phyloP scores from a whole-genome alignment of 2,113 vertebrate species.

The Nerophis ophidion region DNA sequence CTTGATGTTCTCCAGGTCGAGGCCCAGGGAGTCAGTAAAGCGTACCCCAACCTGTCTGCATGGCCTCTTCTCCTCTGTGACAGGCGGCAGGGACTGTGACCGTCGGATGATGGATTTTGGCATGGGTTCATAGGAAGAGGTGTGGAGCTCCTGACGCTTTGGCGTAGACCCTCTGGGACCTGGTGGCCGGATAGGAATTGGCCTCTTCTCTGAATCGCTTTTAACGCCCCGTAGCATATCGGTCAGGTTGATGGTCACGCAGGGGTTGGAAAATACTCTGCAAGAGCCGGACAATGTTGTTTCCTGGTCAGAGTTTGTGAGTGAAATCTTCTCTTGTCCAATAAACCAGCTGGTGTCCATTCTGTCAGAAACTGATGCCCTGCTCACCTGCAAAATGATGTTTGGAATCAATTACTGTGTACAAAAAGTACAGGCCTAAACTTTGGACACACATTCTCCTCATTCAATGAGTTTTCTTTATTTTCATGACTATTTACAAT shows the following conservation, averaged over 20 bases:
- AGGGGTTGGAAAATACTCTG: conserved; percentile 66
- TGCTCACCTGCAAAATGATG: conserved; percentile 36
- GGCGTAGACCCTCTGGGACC: conserved; percentile 27
- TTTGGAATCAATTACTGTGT: neutral
- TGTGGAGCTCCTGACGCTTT: conserved; percentile 19
- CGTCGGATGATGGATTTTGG: conserved; percentile 84
- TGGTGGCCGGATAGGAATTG: conserved; percentile 50
- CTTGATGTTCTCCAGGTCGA: conserved; percentile 86
- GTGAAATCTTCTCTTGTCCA: conserved; percentile 45
- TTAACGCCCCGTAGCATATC: conserved; percentile 46
- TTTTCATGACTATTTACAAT: too few relatives aligned
- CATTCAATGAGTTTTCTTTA: too few relatives aligned
- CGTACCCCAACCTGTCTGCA: conserved; percentile 74
- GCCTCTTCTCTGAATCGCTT: conserved; percentile 23
- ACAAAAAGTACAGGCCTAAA: too few relatives aligned
- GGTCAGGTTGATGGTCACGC: conserved; percentile 56
- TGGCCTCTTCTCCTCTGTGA: conserved; percentile 66
- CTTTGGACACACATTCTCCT: too few relatives aligned
- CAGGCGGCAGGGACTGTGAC: conserved; percentile 80
- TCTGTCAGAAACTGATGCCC: neutral
- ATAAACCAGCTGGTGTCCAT: conserved; percentile 61
- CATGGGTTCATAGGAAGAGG: conserved; percentile 72
- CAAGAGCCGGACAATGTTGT: conserved; percentile 1
- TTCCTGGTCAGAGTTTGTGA: conserved; percentile 22
- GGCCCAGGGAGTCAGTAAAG: conserved; percentile 89